Evolutionary conservation across 2,113 vertebrate genomes (phyloP), one percentile per base, ranked within the genome.

Genomic region (Origma solitaria): DNA sequence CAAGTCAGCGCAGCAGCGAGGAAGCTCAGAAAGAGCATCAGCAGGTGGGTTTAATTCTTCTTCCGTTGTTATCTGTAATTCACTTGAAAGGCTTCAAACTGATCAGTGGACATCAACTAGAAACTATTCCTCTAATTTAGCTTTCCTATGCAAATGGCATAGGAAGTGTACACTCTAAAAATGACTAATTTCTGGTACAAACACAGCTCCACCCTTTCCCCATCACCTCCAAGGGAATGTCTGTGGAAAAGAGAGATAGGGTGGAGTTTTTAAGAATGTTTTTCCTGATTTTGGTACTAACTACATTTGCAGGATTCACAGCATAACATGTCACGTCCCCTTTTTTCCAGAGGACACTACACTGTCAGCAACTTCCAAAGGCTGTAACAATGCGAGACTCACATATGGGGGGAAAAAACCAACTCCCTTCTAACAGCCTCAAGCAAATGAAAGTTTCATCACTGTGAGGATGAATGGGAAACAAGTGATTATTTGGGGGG

Each of bases 171-270:
- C 14, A 33, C 40, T 38, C 40, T 57, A 58, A 31, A 90, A 71
- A 27, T 7, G 13, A 44, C 24, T 25, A 7, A 37, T 1, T 66
- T 27, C 22, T 82, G 62, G 11, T 60, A 35, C 3, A 82, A 90
- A 93, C 49, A 72, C 50, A 80, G 54, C 71, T 70, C 62, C 88
- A 90, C 79, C 75, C 79, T 89, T 77, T 66, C 87, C 64, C 37
- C 45, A 76, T 51, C 75, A 92, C 23, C 71, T 91, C 76, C 8
- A 7, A 69, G 44, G 54, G 58, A 92, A 86, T 62, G 31, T 42
- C 35, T 56, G 35, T 65, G 66, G 69, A 44, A 27, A 51, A 73
- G 33, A 71, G 28, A 69, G 65, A 53, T 1, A 49, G 53, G 57
- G 57, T 82, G 62, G 70, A 68, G 68, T 8, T 51, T 79, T 72